These are phyloP conservation scores for Lordiphosa fenestrarum DNA, from an alignment of 2,888 invertebrate species.

Conservation along the genomic window DNA sequence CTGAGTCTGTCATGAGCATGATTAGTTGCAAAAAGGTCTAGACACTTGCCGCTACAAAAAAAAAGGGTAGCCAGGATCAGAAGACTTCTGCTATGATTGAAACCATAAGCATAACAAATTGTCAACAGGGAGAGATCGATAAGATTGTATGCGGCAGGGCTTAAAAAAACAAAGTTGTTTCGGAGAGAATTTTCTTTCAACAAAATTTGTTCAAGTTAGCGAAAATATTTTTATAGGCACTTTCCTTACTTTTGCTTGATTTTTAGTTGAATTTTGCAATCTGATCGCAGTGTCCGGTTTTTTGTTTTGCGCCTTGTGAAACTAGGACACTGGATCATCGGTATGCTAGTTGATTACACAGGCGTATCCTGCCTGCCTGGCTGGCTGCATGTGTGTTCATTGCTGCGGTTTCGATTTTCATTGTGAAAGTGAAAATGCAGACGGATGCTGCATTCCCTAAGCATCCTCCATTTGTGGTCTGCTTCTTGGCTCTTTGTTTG, in stretches of 20 bases:
- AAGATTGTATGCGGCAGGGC: constrained; percentile 1
- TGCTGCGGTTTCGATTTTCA: constrained; percentile 71
- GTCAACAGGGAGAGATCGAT: constrained; percentile 22
- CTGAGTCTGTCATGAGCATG: constrained; percentile 54
- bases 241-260: constrained; percentile 19
- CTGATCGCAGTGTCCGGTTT: constrained; percentile 74
- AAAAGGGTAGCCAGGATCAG: constrained; percentile 18
- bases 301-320: constrained; percentile 58
- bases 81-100: constrained; percentile 37
- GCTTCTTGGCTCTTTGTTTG: constrained; percentile 41
- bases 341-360: constrained; percentile 41
- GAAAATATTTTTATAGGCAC: constrained; percentile 29
- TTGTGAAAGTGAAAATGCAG: constrained; percentile 74
- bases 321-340: constrained; percentile 48
- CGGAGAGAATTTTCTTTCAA: constrained; percentile 8
- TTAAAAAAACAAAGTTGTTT: background rate
- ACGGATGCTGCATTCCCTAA: constrained; percentile 49
- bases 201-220: constrained; percentile 1
- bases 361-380: constrained; percentile 57
- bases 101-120: constrained; percentile 47
- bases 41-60: constrained; percentile 23
- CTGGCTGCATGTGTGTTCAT: constrained; percentile 12
- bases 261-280: constrained; percentile 53
- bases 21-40: constrained; percentile 30
- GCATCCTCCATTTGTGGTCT: constrained; percentile 49